Evolutionary conservation across 2,113 vertebrate genomes (phyloP).

Genomic region (Sigmodon hispidus): DNA sequence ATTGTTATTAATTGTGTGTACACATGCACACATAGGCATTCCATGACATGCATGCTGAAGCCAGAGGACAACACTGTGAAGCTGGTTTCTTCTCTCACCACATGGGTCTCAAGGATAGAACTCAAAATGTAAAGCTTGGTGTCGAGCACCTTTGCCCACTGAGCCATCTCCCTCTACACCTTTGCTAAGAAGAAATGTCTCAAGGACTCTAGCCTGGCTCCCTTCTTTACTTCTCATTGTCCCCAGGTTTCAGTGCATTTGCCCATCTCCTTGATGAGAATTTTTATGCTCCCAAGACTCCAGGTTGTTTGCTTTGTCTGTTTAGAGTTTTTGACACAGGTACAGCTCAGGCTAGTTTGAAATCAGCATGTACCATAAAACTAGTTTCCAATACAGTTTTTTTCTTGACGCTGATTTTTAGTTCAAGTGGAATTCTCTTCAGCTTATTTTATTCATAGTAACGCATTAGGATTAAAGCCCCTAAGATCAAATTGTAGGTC

Average conservation of each 20-base stretch:
- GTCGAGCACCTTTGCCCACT: too few species aligned
- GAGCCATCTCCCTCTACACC: background rate
- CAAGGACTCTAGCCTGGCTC: background rate
- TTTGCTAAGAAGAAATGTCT: background rate
- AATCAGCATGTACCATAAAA: background rate
- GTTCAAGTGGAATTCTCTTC: background rate
- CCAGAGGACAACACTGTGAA: background rate
- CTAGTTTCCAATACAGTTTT: background rate
- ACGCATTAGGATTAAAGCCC: background rate
- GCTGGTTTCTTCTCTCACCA: background rate
- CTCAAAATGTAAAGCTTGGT: background rate
- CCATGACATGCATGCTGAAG: background rate
- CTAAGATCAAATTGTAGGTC: background rate
- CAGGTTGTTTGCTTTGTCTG: too few species aligned
- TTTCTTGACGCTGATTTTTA: background rate
- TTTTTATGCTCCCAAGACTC: background rate
- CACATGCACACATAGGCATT: background rate
- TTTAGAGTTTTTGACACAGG: background rate
- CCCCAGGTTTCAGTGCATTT: fast-evolving
- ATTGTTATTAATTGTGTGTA: background rate
- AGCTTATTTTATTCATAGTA: background rate
- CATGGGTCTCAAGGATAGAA: background rate
- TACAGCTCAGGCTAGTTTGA: background rate
- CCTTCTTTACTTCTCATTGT: background rate
- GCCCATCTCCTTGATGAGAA: background rate